A percentile compares a stretch with the other conserved stretches of the same genome.
These are phyloP conservation scores for Diuraphis noxia DNA, from an alignment of 1,140 invertebrate species.

Conservation along the genomic window DNA sequence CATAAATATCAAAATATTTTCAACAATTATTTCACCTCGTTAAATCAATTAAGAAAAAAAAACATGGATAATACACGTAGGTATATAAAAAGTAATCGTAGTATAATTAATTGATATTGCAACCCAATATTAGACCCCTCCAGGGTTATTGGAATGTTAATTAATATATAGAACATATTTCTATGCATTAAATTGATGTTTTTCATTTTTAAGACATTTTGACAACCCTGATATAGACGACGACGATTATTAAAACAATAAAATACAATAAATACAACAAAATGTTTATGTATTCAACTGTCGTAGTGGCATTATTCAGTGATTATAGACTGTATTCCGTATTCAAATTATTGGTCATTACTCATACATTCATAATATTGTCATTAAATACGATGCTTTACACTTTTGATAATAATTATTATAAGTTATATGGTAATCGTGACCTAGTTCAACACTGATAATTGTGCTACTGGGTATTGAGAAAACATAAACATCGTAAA, in stretches of 20 bases:
- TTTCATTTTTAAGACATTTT: neutral
- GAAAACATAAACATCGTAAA: slow-evolving; percentile 34
- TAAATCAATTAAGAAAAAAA: neutral
- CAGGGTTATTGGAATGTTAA: neutral
- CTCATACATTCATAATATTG: neutral
- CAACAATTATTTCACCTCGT: neutral
- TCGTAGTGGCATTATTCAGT: neutral
- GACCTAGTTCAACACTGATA: slow-evolving; percentile 43
- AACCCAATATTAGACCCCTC: neutral
- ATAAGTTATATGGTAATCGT: slow-evolving; percentile 31
- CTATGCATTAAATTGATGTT: neutral
- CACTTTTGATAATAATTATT: neutral
- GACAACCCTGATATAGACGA: neutral
- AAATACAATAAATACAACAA: neutral
- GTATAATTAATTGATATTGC: neutral
- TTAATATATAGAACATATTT: too few relatives aligned
- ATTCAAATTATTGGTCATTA: neutral
- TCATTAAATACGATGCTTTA: neutral
- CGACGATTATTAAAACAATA: neutral
- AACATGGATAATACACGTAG: neutral
- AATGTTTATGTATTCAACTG: neutral
- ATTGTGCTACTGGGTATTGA: slow-evolving; percentile 29
- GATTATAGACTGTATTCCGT: neutral
- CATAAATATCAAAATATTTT: neutral
- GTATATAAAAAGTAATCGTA: neutral